Percentiles rank a stretch among this genome's conserved stretches.
Conservation (phyloP, 1,140 invertebrate genomes). For the Drosophila mauritiana region DNA sequence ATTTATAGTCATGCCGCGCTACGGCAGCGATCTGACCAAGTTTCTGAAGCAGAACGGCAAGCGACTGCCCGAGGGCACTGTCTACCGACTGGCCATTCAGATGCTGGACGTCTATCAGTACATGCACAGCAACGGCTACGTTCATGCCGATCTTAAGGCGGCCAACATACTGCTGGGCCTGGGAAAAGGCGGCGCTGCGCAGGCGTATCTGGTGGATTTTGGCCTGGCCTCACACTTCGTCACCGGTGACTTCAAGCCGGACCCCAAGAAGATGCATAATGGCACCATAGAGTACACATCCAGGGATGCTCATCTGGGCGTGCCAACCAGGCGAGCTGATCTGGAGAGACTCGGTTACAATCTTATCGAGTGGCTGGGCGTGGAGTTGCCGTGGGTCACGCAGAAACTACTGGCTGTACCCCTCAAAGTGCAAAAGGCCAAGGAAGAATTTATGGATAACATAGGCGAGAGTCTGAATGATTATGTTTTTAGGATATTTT, state of each 20-base stretch:
- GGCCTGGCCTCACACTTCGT: conserved; percentile 93
- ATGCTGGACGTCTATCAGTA: conserved; percentile 95
- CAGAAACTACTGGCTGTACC: conserved; percentile 87
- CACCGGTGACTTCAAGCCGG: conserved; percentile 91
- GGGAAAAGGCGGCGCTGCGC: conserved; percentile 88
- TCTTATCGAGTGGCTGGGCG: conserved; percentile 95
- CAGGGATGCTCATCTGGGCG: conserved; percentile 94
- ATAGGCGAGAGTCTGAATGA: conserved; percentile 86
- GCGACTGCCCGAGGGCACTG: conserved; percentile 89
- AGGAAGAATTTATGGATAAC: conserved; percentile 89
- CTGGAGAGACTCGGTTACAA: conserved; percentile 97
- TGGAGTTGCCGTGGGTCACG: conserved; percentile 93
- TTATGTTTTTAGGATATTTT: neutral
- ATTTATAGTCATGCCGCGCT: conserved; percentile 96
- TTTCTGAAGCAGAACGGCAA: conserved; percentile 90
- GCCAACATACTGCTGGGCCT: conserved; percentile 93
- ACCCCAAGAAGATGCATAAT: conserved; percentile 96
- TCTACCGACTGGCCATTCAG: conserved; percentile 93
- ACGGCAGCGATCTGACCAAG: conserved; percentile 95
- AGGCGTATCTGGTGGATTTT: conserved; percentile 97
- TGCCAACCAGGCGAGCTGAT: conserved; percentile 93
- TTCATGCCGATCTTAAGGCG: conserved; percentile 97
- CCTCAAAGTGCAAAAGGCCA: conserved; percentile 89
- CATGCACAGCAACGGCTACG: conserved; percentile 93
- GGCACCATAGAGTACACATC: conserved; percentile 98